phyloP scores from a whole-genome alignment of 2,113 vertebrate species.

The Phrynosoma platyrhinos region DNA sequence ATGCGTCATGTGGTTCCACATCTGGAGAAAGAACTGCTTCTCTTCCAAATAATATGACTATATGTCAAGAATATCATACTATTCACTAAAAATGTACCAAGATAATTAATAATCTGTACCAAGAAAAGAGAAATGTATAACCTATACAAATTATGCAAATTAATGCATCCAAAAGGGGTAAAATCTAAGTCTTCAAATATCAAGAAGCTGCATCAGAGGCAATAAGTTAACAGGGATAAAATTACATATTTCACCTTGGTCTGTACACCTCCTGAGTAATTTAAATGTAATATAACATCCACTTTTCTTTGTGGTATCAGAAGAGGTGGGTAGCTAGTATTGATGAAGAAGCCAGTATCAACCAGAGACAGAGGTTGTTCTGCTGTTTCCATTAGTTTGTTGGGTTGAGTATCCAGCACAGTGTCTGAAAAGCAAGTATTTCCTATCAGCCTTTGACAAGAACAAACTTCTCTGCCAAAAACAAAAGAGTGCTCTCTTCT shows the following conservation, averaged over 20 bases:
- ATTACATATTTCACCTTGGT: slow-evolving; percentile 62
- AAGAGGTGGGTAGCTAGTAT: slow-evolving; percentile 80
- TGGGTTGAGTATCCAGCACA: slow-evolving; percentile 71
- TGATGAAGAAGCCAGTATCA: slow-evolving; percentile 80
- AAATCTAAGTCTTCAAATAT: background rate
- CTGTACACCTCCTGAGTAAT: slow-evolving; percentile 71
- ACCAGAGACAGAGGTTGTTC: slow-evolving; percentile 75
- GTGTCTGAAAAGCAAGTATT: slow-evolving; percentile 69
- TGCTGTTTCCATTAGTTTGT: slow-evolving; percentile 77
- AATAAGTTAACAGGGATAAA: background rate
- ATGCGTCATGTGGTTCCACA: too few species aligned
- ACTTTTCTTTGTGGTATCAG: slow-evolving; percentile 72
- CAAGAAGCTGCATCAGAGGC: background rate
- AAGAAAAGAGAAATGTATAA: background rate
- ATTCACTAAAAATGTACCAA: background rate
- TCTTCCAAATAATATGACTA: background rate
- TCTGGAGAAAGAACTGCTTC: background rate
- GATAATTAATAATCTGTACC: background rate
- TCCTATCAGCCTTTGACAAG: slow-evolving; percentile 1
- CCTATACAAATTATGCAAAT: background rate
- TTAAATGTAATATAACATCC: slow-evolving; percentile 78
- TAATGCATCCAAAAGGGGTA: background rate
- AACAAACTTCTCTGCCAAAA: background rate
- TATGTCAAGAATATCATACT: background rate
- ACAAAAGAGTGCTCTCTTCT: background rate